Conservation (phyloP, 1,140 invertebrate species). For the Vollenhovia emeryi region DNA sequence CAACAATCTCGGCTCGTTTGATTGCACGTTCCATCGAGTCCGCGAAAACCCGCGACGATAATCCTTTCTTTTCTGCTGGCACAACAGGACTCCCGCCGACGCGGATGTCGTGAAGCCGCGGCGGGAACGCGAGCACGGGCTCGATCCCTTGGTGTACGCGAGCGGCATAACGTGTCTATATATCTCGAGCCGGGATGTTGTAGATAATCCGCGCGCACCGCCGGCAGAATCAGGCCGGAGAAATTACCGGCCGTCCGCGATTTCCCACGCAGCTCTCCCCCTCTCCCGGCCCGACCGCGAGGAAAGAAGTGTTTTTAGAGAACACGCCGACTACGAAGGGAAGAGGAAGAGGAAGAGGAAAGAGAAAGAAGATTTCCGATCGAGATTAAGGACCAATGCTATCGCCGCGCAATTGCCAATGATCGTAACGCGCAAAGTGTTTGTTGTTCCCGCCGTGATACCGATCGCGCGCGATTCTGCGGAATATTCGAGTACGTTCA, state of each 20-base stretch:
- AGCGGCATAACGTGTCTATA: conserved; percentile 50
- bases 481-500: conserved; percentile 39
- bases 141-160: conserved; percentile 35
- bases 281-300: conserved; percentile 21
- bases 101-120: conserved; percentile 45
- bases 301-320: conserved; percentile 67
- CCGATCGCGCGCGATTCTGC: conserved; percentile 2
- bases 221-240: conserved; percentile 73
- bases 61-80: conserved; percentile 23
- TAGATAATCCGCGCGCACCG: conserved; percentile 70
- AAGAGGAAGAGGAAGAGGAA: background rate
- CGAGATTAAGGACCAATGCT: conserved; percentile 68
- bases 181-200: conserved; percentile 66
- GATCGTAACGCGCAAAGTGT: conserved; percentile 54
- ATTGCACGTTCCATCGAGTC: background rate
- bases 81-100: conserved; percentile 7
- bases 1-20: background rate
- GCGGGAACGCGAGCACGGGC: conserved; percentile 1
- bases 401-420: conserved; percentile 57
- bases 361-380: conserved; percentile 56
- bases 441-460: conserved; percentile 53
- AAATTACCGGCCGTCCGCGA: conserved; percentile 71
- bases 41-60: background rate
- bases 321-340: conserved; percentile 30
- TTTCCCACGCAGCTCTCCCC: conserved; percentile 73